Conservation (phyloP, 1,140 invertebrate species). For the Oedothorax gibbosus region DNA sequence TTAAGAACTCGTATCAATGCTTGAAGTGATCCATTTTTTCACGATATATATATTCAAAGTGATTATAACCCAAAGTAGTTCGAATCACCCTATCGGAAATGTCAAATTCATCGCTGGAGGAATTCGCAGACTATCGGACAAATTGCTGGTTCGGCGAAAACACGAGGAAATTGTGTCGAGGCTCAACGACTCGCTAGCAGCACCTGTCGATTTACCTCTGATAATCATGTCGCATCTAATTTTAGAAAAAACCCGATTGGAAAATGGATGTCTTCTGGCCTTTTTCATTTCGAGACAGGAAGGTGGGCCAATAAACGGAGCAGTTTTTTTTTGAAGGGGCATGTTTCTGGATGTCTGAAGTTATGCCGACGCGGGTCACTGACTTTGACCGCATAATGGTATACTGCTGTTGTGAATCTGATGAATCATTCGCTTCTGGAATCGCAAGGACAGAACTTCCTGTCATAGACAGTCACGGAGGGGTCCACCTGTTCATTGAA, state of each 20-base stretch:
- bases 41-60: too few relatives aligned
- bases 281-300: slow-evolving; percentile 18
- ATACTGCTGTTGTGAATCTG: slow-evolving; percentile 48
- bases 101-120: slow-evolving; percentile 1
- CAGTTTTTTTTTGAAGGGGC: slow-evolving; percentile 25
- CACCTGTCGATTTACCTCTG: slow-evolving; percentile 2
- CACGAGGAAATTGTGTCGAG: slow-evolving; percentile 9
- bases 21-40: too few relatives aligned
- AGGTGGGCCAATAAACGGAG: slow-evolving; percentile 54
- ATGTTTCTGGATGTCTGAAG: slow-evolving; percentile 52
- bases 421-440: slow-evolving; percentile 53
- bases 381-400: slow-evolving; percentile 53
- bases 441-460: slow-evolving; percentile 58
- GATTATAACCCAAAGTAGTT: neutral
- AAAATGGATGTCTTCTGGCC: neutral
- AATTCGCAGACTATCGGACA: neutral
- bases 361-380: slow-evolving; percentile 48
- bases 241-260: neutral
- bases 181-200: slow-evolving; percentile 16
- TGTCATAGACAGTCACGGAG: slow-evolving; percentile 52
- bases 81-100: neutral
- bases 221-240: slow-evolving; percentile 12
- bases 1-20: too few relatives aligned
- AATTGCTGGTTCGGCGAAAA: slow-evolving; percentile 14
- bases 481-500: slow-evolving; percentile 21